Base-by-base conservation (phyloP, 2,888 invertebrate species). In the Euproctis similis region DNA sequence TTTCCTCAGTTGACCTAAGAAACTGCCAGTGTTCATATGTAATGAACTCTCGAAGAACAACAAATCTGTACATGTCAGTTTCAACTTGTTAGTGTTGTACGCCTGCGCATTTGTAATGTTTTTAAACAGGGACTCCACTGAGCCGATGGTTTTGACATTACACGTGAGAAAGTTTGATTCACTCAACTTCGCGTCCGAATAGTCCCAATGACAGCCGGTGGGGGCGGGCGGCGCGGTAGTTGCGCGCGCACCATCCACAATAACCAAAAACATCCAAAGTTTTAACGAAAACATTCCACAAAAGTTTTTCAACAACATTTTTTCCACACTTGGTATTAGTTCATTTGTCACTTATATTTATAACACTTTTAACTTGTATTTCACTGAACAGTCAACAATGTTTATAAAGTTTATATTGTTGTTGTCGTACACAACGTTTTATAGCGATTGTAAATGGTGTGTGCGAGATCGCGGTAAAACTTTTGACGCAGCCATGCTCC, bases 121-220 rank as follows among this genome's bases (percentile, higher is more conserved):
- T 59, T 88, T 88, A 57, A 92, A 86, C 48, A 92, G 84, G 51
- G 86, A 85, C 61, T 90, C 89, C 33, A 90, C 90, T 52, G 88
- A 88, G 45, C 88, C 89, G 59, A 92, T 90, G 35, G 91, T 92
- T 71, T 90, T 87, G 64, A 92, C 86, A 69, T 89, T 88, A 74
- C 92, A 92, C 62, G 88, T 87, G 60, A 91, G 85, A 80, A 82
- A 85, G 78, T 85, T 82, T 58, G 82, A 82, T 77, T 84, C 84
- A 80, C 82, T 81, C 77, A 82, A 82, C 78, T 84, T 84, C 62
- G 78, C 57, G 65, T 82, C 75, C 64, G 85, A 80, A 66, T 85
- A 82, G 70, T 87, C 87, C 92, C 92, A 92, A 66, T 89, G 89
- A 85, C 92, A 92, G 69, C 91, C 91, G 70, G 85, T 86, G 50